These are phyloP conservation scores for Tachuris rubrigastra DNA, from an alignment of 2,113 vertebrate genomes.

Conservation along the genomic window DNA sequence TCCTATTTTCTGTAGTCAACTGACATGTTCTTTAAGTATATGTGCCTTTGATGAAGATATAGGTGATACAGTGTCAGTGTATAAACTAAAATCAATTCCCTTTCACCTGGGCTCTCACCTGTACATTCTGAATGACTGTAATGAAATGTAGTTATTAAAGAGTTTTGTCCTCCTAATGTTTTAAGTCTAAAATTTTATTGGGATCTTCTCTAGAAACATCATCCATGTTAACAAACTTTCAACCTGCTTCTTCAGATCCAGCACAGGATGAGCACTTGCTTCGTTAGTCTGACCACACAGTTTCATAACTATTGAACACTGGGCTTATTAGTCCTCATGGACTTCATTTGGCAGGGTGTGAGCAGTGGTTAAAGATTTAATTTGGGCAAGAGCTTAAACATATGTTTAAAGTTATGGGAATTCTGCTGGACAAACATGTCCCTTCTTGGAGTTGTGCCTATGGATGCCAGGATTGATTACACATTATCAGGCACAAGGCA, in stretches of 20 bases:
- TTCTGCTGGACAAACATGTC: not conserved
- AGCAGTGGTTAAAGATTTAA: not conserved
- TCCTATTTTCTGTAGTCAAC: not conserved
- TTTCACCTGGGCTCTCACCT: not conserved
- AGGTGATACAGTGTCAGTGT: not conserved
- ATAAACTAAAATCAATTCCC: not conserved
- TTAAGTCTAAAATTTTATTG: not conserved
- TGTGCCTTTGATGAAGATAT: not conserved
- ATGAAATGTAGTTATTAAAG: not conserved
- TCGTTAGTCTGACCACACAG: not conserved
- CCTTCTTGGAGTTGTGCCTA: not conserved
- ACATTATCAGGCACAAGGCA: not conserved
- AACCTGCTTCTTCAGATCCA: not conserved
- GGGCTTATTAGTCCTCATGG: not conserved
- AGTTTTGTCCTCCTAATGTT: not conserved
- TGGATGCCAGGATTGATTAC: not conserved
- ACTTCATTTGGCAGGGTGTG: not conserved
- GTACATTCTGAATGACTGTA: not conserved
- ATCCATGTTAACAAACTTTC: not conserved
- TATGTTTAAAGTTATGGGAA: not conserved
- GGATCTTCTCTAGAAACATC: not conserved
- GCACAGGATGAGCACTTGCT: not conserved
- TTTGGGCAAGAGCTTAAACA: not conserved
- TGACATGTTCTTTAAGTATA: not conserved
- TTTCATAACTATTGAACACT: not conserved